These are phyloP conservation scores for Furnarius figulus DNA, from an alignment of 2,113 vertebrate genomes.

Conservation along the genomic window DNA sequence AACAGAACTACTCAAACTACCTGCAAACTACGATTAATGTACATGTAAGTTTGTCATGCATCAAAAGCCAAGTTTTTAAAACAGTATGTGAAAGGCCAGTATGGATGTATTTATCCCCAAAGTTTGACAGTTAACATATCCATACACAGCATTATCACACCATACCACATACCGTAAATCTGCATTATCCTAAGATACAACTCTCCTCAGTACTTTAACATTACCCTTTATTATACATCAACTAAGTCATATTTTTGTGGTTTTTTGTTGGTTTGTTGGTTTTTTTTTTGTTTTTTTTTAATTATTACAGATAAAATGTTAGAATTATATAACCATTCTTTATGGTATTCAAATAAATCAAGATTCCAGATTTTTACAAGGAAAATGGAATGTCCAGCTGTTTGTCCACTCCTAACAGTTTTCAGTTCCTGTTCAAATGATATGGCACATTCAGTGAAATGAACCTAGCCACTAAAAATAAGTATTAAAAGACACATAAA, in stretches of 20 bases:
- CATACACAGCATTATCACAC: conserved; percentile 79
- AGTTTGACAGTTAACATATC: conserved; percentile 42
- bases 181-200: conserved; percentile 79
- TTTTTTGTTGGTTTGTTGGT: background rate
- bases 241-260: conserved; percentile 68
- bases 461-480: conserved; percentile 70
- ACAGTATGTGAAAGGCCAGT: conserved; percentile 67
- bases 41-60: conserved; percentile 79
- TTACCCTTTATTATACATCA: conserved; percentile 79
- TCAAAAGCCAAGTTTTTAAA: conserved; percentile 73
- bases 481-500: conserved; percentile 65
- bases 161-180: conserved; percentile 82
- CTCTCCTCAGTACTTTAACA: conserved; percentile 75
- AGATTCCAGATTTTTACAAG: conserved; percentile 71
- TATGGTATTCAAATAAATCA: conserved; percentile 70
- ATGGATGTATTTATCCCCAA: conserved; percentile 52
- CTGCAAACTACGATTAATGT: conserved; percentile 74
- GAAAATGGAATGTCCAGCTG: conserved; percentile 78
- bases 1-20: conserved; percentile 69
- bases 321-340: conserved; percentile 69
- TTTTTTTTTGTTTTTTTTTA: background rate
- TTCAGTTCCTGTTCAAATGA: conserved; percentile 71
- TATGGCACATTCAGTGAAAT: conserved; percentile 83
- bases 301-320: conserved; percentile 76
- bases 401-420: conserved; percentile 67